These are phyloP conservation scores for Nebria ingens DNA, from an alignment of 1,140 invertebrate species.

Conservation along the genomic window DNA sequence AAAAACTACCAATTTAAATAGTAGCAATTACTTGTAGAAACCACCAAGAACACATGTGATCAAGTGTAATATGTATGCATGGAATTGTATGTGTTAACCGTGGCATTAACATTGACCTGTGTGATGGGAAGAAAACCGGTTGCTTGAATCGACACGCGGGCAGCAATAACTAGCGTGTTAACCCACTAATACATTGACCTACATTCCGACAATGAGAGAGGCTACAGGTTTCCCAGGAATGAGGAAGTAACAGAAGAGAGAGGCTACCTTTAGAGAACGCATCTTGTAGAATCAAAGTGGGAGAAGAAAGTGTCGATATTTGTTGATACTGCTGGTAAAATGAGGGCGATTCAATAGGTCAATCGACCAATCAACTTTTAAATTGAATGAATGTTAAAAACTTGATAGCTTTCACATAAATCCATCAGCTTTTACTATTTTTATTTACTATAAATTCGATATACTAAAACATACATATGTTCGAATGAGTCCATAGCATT, in stretches of 20 bases:
- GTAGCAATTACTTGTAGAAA: neutral
- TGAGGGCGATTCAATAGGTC: neutral
- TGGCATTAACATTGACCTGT: constrained; percentile 5
- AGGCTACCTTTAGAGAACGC: neutral
- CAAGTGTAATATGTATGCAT: neutral
- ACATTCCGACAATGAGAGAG: neutral
- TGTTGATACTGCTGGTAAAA: too few relatives aligned
- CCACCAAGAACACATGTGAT: neutral
- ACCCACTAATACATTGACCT: constrained; percentile 1
- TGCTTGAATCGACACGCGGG: neutral
- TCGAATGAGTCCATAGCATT: too few relatives aligned
- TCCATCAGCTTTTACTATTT: neutral
- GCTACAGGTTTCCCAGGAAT: constrained; percentile 1
- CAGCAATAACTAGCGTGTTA: constrained; percentile 1
- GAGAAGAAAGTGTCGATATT: constrained; percentile 1
- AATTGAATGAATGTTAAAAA: neutral
- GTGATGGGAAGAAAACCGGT: neutral
- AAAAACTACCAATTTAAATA: neutral
- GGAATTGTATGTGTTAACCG: neutral
- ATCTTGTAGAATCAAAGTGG: neutral
- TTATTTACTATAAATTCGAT: neutral
- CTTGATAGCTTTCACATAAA: neutral
- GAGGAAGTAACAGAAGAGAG: constrained; percentile 9
- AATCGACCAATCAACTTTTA: neutral
- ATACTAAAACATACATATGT: neutral